A percentile compares a stretch with the other conserved stretches of the same genome.
Evolutionary conservation across 2,888 invertebrate species (phyloP).

Genomic region (Osmoderma eremita): DNA sequence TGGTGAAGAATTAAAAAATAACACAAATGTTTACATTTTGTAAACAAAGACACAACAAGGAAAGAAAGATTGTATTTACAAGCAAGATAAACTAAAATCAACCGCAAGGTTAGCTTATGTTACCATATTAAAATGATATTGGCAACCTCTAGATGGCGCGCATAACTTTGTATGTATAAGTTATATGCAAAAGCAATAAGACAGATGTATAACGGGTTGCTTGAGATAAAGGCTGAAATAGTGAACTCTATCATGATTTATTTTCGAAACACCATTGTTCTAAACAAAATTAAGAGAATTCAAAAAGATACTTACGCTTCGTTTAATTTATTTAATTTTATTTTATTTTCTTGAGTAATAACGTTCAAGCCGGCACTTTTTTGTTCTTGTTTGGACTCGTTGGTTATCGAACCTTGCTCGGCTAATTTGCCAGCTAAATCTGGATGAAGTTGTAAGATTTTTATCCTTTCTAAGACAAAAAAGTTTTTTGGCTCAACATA

Average conservation of each 20-base stretch:
- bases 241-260: neutral
- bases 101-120: no score
- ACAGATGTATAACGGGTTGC: no score
- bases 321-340: conserved; percentile 64
- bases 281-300: no score
- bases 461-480: conserved; percentile 65
- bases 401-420: conserved; percentile 67
- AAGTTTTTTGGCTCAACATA: neutral
- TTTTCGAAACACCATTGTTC: neutral
- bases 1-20: no score
- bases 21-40: no score
- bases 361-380: conserved; percentile 67
- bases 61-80: no score
- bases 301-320: conserved; percentile 47
- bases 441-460: conserved; percentile 70
- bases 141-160: no score
- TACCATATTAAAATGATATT: no score
- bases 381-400: conserved; percentile 71
- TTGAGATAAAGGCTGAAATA: no score
- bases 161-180: no score
- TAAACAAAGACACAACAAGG: no score
- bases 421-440: conserved; percentile 72
- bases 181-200: neutral
- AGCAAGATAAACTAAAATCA: no score
- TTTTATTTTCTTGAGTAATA: conserved; percentile 67